Conservation (phyloP, 1,140 invertebrate genomes). For the Alviniconcha marisindica region DNA sequence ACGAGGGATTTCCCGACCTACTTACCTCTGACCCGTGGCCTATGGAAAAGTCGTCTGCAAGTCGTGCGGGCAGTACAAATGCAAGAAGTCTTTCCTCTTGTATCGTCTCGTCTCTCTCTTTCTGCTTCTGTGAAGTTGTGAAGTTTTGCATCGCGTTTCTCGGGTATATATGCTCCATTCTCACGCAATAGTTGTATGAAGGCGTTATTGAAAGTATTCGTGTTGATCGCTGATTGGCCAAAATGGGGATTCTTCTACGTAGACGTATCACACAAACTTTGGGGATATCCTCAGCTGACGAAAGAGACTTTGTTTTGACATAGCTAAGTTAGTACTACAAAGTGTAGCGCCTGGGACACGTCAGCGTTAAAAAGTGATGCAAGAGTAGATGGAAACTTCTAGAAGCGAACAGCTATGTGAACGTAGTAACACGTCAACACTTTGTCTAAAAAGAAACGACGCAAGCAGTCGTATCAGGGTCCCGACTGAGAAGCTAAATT, state of each 20-base stretch:
- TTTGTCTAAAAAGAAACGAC: too few species aligned
- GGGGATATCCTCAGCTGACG: neutral
- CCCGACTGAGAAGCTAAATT: too few species aligned
- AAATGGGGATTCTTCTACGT: conserved; percentile 11
- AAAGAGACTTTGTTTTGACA: neutral
- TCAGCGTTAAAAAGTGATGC: neutral
- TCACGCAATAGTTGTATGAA: neutral
- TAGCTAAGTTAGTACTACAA: neutral
- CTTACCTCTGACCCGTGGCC: conserved; percentile 7
- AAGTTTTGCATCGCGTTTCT: neutral
- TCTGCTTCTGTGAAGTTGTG: conserved; percentile 1
- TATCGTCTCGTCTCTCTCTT: neutral
- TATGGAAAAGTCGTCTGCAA: conserved; percentile 25
- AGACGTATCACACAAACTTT: conserved; percentile 12
- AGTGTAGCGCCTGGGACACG: neutral
- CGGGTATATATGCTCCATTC: neutral
- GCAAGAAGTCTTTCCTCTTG: neutral
- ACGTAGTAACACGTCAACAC: too few species aligned
- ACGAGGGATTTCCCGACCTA: neutral
- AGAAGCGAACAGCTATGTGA: too few species aligned
- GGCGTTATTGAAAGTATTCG: neutral
- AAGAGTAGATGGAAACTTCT: too few species aligned
- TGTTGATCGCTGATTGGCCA: conserved; percentile 25
- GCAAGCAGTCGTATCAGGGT: too few species aligned
- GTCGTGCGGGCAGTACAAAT: too few species aligned